Percentiles rank a stretch among this genome's conserved stretches.
phyloP scores from a whole-genome alignment of 2,888 invertebrate species.

The Nezara viridula region DNA sequence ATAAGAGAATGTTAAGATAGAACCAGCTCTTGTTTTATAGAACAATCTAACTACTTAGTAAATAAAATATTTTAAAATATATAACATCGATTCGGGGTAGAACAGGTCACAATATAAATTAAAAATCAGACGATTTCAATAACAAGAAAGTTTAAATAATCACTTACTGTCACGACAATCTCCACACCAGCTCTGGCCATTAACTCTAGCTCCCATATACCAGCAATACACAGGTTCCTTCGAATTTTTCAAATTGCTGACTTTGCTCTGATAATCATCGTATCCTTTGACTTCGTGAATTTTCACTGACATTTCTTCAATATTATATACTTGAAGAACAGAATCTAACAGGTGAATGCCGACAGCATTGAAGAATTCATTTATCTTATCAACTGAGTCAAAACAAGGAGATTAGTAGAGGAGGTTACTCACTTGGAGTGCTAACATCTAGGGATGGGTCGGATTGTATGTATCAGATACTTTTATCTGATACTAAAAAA shows the following conservation, averaged over 20 bases:
- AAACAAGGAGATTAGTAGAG: too few relatives aligned
- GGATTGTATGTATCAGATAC: too few relatives aligned
- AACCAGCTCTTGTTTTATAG: too few relatives aligned
- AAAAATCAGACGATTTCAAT: background rate
- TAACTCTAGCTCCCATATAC: conserved; percentile 77
- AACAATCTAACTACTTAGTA: too few relatives aligned
- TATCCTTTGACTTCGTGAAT: conserved; percentile 73
- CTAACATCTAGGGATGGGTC: too few relatives aligned
- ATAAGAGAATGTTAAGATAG: too few relatives aligned
- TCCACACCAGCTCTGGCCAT: conserved; percentile 89
- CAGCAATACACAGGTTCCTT: conserved; percentile 72
- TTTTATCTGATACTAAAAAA: too few relatives aligned
- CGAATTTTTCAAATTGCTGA: conserved; percentile 71
- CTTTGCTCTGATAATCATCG: conserved; percentile 75
- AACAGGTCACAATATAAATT: background rate
- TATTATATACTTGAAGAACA: background rate
- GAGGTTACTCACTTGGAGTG: background rate
- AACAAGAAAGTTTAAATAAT: background rate
- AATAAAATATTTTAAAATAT: too few relatives aligned
- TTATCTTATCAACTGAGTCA: background rate
- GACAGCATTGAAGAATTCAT: background rate
- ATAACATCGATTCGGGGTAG: background rate
- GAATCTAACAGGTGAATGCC: background rate
- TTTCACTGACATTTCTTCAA: conserved; percentile 53
- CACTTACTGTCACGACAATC: conserved; percentile 86